A percentile compares a stretch with the other conserved stretches of the same genome.
phyloP scores from a whole-genome alignment of 2,888 invertebrate species.

The Synanthedon tipuliformis region DNA sequence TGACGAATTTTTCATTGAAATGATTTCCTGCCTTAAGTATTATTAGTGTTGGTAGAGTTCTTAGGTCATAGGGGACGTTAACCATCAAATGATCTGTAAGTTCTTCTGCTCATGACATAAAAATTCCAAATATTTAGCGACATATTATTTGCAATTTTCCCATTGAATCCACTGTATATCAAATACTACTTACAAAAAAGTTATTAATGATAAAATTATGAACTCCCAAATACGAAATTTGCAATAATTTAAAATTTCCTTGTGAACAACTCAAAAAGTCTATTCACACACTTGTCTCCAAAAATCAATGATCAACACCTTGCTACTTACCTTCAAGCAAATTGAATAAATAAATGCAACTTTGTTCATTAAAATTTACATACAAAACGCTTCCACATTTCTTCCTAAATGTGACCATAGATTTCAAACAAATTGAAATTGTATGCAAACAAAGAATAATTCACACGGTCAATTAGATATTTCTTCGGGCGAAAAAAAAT shows the following conservation, averaged over 20 bases:
- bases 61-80: background rate
- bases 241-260: slow-evolving; percentile 11
- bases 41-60: background rate
- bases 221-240: slow-evolving; percentile 1
- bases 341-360: slow-evolving; percentile 29
- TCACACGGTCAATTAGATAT: slow-evolving; percentile 55
- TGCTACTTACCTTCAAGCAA: slow-evolving; percentile 4
- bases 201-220: background rate
- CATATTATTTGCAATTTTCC: too few relatives aligned
- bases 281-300: slow-evolving; percentile 46
- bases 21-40: too few relatives aligned
- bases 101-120: background rate
- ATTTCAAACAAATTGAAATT: slow-evolving; percentile 14
- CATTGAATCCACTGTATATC: too few relatives aligned
- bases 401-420: slow-evolving; percentile 6
- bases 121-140: background rate
- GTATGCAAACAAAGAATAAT: slow-evolving; percentile 21
- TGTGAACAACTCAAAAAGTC: slow-evolving; percentile 30
- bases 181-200: too few relatives aligned
- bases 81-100: background rate
- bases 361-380: slow-evolving; percentile 20
- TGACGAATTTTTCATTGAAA: too few relatives aligned
- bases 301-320: slow-evolving; percentile 4
- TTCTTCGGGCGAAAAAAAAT: slow-evolving; percentile 33
- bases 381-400: slow-evolving; percentile 9